Evolutionary conservation across 1,140 invertebrate species (phyloP).

Genomic region (Acromyrmex charruanus): DNA sequence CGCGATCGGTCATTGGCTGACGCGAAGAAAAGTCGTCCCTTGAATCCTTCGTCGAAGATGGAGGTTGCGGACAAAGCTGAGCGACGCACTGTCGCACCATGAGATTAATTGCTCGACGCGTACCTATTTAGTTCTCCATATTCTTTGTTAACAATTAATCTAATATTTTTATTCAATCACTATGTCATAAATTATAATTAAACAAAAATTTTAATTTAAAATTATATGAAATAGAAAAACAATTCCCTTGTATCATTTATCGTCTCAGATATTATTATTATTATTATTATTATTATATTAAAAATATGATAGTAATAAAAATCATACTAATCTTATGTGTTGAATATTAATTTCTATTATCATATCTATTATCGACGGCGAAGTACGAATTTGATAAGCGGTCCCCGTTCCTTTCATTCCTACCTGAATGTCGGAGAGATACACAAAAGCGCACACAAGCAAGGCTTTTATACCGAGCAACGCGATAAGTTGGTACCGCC

Average conservation of each 20-base stretch:
- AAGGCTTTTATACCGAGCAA: conserved; percentile 62
- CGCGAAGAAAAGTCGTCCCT: conserved; percentile 52
- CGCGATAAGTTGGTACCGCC: conserved; percentile 81
- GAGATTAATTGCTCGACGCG: conserved; percentile 30
- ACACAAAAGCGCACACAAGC: conserved; percentile 4
- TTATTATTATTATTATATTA: not conserved
- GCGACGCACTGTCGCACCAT: not conserved
- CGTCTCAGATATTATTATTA: not conserved
- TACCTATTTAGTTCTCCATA: not conserved
- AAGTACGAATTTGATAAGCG: conserved; percentile 15
- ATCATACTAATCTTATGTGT: not conserved
- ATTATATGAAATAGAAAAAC: not conserved
- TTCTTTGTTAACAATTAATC: not conserved
- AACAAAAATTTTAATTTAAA: not conserved
- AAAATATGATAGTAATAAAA: not conserved
- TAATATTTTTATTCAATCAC: not conserved
- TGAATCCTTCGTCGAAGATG: conserved; percentile 19
- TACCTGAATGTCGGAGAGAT: conserved; percentile 10
- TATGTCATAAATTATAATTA: not conserved
- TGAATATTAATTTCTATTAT: conserved; percentile 2
- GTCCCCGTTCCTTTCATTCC: conserved; percentile 34
- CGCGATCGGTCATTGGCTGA: conserved; percentile 69
- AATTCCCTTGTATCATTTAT: not conserved
- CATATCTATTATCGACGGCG: not conserved
- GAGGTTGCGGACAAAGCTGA: conserved; percentile 23